Conservation (phyloP, 2,113 vertebrate genomes). For the Maccullochella peelii region DNA sequence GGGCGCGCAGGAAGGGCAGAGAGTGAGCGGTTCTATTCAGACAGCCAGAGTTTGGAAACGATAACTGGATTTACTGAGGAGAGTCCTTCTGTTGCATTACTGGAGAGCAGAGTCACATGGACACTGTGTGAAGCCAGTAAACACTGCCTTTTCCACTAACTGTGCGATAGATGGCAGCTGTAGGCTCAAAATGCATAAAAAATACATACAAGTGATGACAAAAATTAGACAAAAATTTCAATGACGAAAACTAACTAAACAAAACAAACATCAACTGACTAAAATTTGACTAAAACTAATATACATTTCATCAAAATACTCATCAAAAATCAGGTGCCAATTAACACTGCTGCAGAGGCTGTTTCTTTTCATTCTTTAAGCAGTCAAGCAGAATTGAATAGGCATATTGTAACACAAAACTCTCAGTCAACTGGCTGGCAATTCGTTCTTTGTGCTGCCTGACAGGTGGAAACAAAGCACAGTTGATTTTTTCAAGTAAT, state of each 20-base stretch:
- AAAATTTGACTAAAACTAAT: neutral
- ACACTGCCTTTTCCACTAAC: neutral
- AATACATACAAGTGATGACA: neutral
- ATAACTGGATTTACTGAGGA: too few relatives aligned
- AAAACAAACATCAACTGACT: neutral
- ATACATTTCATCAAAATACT: neutral
- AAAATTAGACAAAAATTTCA: neutral
- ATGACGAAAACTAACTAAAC: neutral
- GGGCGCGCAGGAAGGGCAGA: too few relatives aligned
- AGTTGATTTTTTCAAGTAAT: conserved; percentile 62
- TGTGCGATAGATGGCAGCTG: neutral
- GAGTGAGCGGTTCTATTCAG: too few relatives aligned
- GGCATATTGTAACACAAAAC: conserved; percentile 43
- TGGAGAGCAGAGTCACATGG: too few relatives aligned
- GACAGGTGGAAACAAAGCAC: conserved; percentile 68
- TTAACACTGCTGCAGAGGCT: neutral
- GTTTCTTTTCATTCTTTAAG: conserved; percentile 15
- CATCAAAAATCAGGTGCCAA: neutral
- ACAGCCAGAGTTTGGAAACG: too few relatives aligned
- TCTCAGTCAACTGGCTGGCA: conserved; percentile 56
- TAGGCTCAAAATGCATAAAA: neutral
- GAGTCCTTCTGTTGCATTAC: too few relatives aligned
- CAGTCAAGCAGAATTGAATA: conserved; percentile 26
- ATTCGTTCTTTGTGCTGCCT: conserved; percentile 50
- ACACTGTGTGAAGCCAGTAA: neutral